phyloP scores from a whole-genome alignment of 2,113 vertebrate genomes.

The Dasyurus viverrinus region DNA sequence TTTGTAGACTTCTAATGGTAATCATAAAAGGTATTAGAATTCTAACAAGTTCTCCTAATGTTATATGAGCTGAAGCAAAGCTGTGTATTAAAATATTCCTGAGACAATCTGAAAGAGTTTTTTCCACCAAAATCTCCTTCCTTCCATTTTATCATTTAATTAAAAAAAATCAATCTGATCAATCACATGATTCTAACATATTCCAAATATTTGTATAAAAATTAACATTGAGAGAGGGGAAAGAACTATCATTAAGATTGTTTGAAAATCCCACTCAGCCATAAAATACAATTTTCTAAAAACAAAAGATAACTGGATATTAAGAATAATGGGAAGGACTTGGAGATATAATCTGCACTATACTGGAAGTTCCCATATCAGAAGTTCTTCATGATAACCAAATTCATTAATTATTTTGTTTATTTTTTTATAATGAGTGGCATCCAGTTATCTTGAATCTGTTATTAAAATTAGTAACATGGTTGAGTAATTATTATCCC shows the following conservation, averaged over 20 bases:
- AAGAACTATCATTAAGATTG: not conserved
- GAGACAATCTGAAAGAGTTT: not conserved
- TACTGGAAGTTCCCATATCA: not conserved
- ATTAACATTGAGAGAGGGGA: not conserved
- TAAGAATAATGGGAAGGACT: not conserved
- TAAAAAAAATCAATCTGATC: not conserved
- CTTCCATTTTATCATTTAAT: not conserved
- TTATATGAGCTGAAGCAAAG: not conserved
- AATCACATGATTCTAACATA: not conserved
- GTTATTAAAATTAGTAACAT: not conserved
- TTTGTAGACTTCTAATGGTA: slow-evolving; percentile 21
- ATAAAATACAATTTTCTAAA: not conserved
- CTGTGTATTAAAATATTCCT: slow-evolving; percentile 12
- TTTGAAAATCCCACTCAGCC: not conserved
- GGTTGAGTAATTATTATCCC: not conserved
- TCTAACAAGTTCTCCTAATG: not conserved
- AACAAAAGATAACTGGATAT: not conserved
- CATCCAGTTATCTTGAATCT: not conserved
- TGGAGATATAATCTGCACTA: not conserved
- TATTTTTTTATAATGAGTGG: not conserved
- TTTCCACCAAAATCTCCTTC: not conserved
- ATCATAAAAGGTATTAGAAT: slow-evolving; percentile 33
- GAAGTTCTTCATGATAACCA: not conserved
- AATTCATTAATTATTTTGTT: not conserved
- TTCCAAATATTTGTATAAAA: slow-evolving; percentile 24